phyloP scores from a whole-genome alignment of 2,888 invertebrate species.

The Prenolepis imparis region DNA sequence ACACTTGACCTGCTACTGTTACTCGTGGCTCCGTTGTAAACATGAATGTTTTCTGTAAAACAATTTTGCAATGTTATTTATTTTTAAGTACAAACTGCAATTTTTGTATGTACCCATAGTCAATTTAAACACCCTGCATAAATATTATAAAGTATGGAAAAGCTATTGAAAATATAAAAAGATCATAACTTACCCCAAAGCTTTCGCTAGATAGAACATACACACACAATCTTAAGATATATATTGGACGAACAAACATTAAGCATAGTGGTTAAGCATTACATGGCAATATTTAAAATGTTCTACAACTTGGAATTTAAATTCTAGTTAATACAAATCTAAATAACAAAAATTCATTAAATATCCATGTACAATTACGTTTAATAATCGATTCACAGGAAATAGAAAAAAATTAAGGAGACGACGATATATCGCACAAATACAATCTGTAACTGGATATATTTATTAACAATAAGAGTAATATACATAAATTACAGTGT shows the following conservation, averaged over 20 bases:
- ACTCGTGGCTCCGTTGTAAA: slow-evolving; percentile 22
- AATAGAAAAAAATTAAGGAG: slow-evolving; percentile 36
- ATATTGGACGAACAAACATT: slow-evolving; percentile 62
- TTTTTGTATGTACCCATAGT: not conserved
- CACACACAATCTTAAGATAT: slow-evolving; percentile 50
- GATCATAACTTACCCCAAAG: slow-evolving; percentile 64
- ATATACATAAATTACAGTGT: slow-evolving; percentile 84
- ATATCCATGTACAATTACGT: slow-evolving; percentile 1
- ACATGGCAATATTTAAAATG: slow-evolving; percentile 20
- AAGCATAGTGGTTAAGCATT: slow-evolving; percentile 69
- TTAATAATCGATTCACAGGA: slow-evolving; percentile 28
- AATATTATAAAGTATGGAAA: slow-evolving; percentile 1
- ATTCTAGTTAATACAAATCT: slow-evolving; percentile 1
- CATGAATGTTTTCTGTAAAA: slow-evolving; percentile 51
- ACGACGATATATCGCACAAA: slow-evolving; percentile 44
- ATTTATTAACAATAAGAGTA: slow-evolving; percentile 82
- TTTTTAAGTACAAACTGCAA: not conserved
- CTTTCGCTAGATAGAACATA: slow-evolving; percentile 2
- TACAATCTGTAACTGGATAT: slow-evolving; percentile 74
- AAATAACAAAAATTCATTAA: not conserved
- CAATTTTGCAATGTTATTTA: not conserved
- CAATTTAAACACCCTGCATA: not conserved
- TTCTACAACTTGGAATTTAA: not conserved
- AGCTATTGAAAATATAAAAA: slow-evolving; percentile 28
- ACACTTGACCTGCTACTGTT: slow-evolving; percentile 28